Conservation (phyloP, 1,140 invertebrate genomes). For the Anastatus disparis region DNA sequence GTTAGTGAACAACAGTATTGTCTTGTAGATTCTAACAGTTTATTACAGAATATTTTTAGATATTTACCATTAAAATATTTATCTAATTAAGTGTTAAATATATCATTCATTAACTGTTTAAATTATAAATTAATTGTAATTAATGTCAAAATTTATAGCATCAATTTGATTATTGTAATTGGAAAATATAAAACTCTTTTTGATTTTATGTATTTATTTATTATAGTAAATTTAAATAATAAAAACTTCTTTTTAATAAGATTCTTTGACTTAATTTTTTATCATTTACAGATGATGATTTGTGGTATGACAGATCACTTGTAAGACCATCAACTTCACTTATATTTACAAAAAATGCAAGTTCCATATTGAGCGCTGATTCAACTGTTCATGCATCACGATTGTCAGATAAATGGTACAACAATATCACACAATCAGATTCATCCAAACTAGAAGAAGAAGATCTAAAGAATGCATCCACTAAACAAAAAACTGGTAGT, state of each 20-base stretch:
- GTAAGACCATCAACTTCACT: slow-evolving; percentile 31
- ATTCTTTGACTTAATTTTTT: not conserved
- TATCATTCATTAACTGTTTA: too few species aligned
- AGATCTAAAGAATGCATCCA: not conserved
- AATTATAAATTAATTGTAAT: too few species aligned
- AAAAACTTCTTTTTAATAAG: not conserved
- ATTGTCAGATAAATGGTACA: slow-evolving; percentile 2
- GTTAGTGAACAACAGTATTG: too few species aligned
- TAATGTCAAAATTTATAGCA: too few species aligned
- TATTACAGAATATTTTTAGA: too few species aligned
- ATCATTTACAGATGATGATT: slow-evolving; percentile 17
- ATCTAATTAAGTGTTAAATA: too few species aligned
- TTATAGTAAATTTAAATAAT: too few species aligned
- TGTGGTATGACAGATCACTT: slow-evolving; percentile 25
- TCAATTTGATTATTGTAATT: too few species aligned
- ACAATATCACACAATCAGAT: slow-evolving; percentile 1
- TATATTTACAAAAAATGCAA: not conserved
- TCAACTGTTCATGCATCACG: not conserved
- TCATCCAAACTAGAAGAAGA: not conserved
- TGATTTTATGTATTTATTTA: too few species aligned
- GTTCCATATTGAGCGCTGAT: slow-evolving; percentile 2
- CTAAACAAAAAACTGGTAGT: not conserved
- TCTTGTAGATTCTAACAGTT: too few species aligned
- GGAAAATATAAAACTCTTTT: too few species aligned
- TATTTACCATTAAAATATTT: too few species aligned